Base-by-base conservation (phyloP, 37 sponge, comb jelly and placozoan genomes). In the Theonella swinhoei region DNA sequence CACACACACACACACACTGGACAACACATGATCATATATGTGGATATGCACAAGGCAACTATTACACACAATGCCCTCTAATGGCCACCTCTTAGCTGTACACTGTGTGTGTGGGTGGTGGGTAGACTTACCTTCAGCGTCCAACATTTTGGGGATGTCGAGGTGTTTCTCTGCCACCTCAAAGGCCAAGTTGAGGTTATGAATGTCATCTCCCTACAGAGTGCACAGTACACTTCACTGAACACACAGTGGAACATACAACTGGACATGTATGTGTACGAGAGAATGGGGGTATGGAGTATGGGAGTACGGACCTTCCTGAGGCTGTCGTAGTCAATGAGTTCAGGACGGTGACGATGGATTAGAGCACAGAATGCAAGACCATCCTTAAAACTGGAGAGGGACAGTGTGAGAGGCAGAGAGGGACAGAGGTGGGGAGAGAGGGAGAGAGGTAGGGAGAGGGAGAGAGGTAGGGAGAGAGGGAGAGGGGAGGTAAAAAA, bases 91-190 rank as follows among this genome's bases (percentile, higher is more conserved):
- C n/a, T n/a, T n/a, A n/a, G n/a, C n/a, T n/a, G n/a, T n/a, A n/a
- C n/a, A n/a, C n/a, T n/a, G n/a, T n/a, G n/a, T n/a, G n/a, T n/a
- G n/a, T n/a, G n/a, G n/a, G n/a, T n/a, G n/a, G n/a, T n/a, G n/a
- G n/a, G n/a, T n/a, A n/a, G n/a, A n/a, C 85, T 25, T 69, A 97
- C 98, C 98, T 63, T 94, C 95, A 64, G 95, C 93, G 71, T 98
- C 99, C 93, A 98, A 88, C 99, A 98, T 98, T 25, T 87, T 88
- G 23, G 99, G 99, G 61, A 98, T 98, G 82, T 98, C 99, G 64
- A 98, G 85, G 19, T 94, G 85, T 79, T 89, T 98, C 76, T 95
- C 97, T 9, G 99, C 99, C 20, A 98, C 99, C 2, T 98, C 99
- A 79, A 98, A 98, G 29, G 99, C 99, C 68, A 91, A 83, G 75